Conservation (phyloP, 1,140 invertebrate genomes). For the Brachionus asplanchnoidis region DNA sequence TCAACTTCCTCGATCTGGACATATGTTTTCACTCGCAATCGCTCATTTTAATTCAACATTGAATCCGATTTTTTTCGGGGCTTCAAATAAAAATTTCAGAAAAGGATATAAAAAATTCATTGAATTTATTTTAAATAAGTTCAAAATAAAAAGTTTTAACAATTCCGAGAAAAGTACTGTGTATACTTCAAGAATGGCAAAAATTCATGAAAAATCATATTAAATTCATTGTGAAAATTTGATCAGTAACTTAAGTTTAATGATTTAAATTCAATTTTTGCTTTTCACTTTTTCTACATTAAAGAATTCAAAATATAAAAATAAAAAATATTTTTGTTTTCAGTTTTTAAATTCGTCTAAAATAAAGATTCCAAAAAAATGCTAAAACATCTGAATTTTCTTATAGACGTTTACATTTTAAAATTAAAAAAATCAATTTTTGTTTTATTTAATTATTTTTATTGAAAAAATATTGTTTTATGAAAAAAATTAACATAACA, state of each 20-base stretch:
- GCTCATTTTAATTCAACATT: conserved; percentile 40
- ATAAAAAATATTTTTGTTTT: no score
- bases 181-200: background rate
- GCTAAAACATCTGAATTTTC: no score
- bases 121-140: background rate
- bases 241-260: background rate
- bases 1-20: background rate
- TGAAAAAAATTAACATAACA: no score
- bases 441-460: no score
- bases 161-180: background rate
- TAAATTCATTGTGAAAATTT: background rate
- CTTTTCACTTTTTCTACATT: background rate
- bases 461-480: no score
- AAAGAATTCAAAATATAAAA: no score
- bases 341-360: no score
- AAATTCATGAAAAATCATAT: background rate
- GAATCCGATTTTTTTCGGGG: conserved; percentile 16
- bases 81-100: conserved; percentile 7
- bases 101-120: conserved; percentile 30
- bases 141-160: background rate
- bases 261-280: no score
- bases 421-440: no score
- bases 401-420: no score
- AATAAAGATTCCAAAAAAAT: no score
- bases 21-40: background rate